Percentiles rank a stretch among this genome's conserved stretches.
Evolutionary conservation across 1,140 invertebrate genomes (phyloP).

Genomic region (Conus betulinus): DNA sequence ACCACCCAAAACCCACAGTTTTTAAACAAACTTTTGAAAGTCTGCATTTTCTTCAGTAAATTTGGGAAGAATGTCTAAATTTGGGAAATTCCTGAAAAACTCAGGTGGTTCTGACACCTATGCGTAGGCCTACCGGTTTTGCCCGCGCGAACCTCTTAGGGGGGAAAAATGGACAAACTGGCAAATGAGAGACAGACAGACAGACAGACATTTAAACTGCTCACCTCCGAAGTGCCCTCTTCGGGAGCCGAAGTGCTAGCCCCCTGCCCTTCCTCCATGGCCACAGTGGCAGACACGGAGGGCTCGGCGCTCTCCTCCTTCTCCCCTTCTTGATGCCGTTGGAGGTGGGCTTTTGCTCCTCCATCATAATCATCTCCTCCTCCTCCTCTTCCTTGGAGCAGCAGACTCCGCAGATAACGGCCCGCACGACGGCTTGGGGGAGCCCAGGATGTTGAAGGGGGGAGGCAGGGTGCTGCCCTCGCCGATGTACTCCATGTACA

Average conservation of each 20-base stretch:
- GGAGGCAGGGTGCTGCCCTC: slow-evolving; percentile 90
- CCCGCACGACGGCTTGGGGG: slow-evolving; percentile 82
- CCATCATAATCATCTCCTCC: background rate
- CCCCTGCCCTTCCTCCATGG: background rate
- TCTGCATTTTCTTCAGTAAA: slow-evolving; percentile 65
- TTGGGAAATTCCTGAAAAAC: too few species aligned
- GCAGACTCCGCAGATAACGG: slow-evolving; percentile 44
- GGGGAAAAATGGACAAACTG: too few species aligned
- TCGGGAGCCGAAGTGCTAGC: background rate
- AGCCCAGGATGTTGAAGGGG: slow-evolving; percentile 92
- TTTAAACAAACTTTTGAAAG: too few species aligned
- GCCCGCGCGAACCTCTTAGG: slow-evolving; percentile 69
- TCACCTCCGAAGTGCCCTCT: background rate
- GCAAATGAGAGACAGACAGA: too few species aligned
- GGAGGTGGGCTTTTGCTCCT: background rate
- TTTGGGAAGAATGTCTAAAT: too few species aligned
- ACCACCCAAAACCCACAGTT: slow-evolving; percentile 69
- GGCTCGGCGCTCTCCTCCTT: background rate
- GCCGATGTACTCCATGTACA: slow-evolving; percentile 96
- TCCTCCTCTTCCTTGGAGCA: slow-evolving; percentile 55
- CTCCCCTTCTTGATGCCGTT: slow-evolving; percentile 9
- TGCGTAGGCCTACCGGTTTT: too few species aligned
- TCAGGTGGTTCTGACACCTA: too few species aligned
- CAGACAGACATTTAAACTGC: background rate
- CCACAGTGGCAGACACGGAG: background rate